These are phyloP conservation scores for Rhinoraja longicauda DNA, from an alignment of 2,797 vertebrate species.

Conservation along the genomic window DNA sequence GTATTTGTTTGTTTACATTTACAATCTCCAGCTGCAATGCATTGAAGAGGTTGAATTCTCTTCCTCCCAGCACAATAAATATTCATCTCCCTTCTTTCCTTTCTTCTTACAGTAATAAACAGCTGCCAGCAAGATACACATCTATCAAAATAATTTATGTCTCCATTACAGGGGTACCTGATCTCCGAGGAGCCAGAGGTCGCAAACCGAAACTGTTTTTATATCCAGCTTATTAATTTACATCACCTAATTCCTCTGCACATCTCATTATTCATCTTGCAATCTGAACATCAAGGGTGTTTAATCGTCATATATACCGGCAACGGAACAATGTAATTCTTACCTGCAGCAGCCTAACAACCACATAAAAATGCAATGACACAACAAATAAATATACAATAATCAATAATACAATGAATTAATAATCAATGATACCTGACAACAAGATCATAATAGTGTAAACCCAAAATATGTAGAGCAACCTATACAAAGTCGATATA, in stretches of 20 bases:
- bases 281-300: neutral
- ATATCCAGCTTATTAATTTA: neutral
- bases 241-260: neutral
- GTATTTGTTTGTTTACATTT: neutral
- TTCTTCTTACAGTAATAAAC: neutral
- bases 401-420: too few species aligned
- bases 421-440: too few species aligned
- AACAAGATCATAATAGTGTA: too few species aligned
- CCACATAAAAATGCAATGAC: too few species aligned
- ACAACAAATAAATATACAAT: too few species aligned
- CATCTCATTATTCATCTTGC: neutral
- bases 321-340: too few species aligned
- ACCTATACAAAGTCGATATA: too few species aligned
- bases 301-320: too few species aligned
- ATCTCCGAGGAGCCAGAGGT: neutral
- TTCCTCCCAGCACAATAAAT: neutral
- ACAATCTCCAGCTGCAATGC: neutral
- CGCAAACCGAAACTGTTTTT: neutral
- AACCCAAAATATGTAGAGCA: too few species aligned
- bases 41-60: neutral
- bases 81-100: neutral
- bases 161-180: neutral
- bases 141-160: neutral
- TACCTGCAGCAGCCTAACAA: too few species aligned
- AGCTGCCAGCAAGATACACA: neutral